Evolutionary conservation across 1,140 invertebrate species (phyloP).

Genomic region (Neodiprion fabricii): DNA sequence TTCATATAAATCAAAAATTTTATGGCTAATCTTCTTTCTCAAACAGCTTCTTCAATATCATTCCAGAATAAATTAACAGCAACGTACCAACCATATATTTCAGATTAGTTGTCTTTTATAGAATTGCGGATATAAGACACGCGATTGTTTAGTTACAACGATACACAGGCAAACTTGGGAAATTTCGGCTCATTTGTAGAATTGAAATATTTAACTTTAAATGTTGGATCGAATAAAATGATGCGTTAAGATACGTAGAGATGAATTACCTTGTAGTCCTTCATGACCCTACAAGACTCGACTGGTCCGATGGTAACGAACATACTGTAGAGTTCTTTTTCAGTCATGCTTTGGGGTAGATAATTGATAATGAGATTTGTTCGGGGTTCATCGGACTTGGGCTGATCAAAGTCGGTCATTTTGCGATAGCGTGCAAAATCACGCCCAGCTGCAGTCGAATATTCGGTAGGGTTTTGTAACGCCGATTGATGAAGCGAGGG

Average conservation of each 20-base stretch:
- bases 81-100: too few relatives aligned
- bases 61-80: too few relatives aligned
- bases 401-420: constrained; percentile 48
- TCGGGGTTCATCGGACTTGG: constrained; percentile 49
- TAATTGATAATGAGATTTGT: constrained; percentile 96
- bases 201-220: constrained; percentile 9
- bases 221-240: background rate
- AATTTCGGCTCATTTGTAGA: background rate
- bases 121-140: too few relatives aligned
- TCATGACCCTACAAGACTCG: constrained; percentile 90
- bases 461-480: background rate
- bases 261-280: constrained; percentile 78
- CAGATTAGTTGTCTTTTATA: too few relatives aligned
- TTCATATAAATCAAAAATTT: constrained; percentile 31
- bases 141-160: too few relatives aligned
- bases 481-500: background rate
- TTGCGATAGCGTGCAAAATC: constrained; percentile 32
- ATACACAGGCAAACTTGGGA: too few relatives aligned
- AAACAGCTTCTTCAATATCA: too few relatives aligned
- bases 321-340: constrained; percentile 87
- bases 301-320: constrained; percentile 88
- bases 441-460: constrained; percentile 11
- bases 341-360: constrained; percentile 90
- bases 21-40: background rate
- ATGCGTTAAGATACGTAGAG: background rate